Percentiles rank a stretch among this genome's conserved stretches.
phyloP scores from a whole-genome alignment of 2,113 vertebrate species.

The Xiphophorus couchianus region DNA sequence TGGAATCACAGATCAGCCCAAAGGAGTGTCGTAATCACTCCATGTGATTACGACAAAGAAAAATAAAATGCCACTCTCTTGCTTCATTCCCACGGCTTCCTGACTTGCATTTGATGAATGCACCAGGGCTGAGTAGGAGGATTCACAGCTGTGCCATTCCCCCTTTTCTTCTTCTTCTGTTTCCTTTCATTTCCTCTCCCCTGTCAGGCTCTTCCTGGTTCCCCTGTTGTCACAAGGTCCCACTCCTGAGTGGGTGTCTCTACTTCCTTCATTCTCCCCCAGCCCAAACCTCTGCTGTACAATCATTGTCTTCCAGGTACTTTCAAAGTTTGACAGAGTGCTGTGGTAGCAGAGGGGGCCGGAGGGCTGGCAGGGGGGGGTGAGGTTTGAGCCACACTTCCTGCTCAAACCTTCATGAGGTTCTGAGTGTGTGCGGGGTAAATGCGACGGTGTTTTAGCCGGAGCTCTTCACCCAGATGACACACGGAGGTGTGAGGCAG shows the following conservation, averaged over 20 bases:
- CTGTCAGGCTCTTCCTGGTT: neutral
- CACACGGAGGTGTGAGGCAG: too few species aligned
- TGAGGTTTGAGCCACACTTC: too few species aligned
- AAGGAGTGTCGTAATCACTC: neutral
- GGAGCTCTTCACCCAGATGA: too few species aligned
- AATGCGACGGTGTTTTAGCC: neutral
- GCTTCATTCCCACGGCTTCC: neutral
- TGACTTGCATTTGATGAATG: neutral
- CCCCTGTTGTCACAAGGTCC: neutral
- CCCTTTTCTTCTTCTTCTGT: neutral
- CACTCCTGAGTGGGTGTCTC: neutral
- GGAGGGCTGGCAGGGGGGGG: accelerated
- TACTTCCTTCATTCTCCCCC: neutral
- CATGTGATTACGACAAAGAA: neutral
- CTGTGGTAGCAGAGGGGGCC: too few species aligned
- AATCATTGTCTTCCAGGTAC: neutral
- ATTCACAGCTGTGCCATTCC: neutral
- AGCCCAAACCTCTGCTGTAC: neutral
- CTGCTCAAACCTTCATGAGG: neutral
- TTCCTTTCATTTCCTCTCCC: neutral
- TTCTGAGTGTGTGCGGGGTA: too few species aligned
- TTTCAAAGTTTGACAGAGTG: neutral
- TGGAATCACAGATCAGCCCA: neutral
- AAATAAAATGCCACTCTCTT: neutral
- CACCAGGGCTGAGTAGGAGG: neutral